A percentile compares a stretch with the other conserved stretches of the same genome.
phyloP scores from a whole-genome alignment of 2,797 vertebrate species.

The Scomberomorus guttatus region DNA sequence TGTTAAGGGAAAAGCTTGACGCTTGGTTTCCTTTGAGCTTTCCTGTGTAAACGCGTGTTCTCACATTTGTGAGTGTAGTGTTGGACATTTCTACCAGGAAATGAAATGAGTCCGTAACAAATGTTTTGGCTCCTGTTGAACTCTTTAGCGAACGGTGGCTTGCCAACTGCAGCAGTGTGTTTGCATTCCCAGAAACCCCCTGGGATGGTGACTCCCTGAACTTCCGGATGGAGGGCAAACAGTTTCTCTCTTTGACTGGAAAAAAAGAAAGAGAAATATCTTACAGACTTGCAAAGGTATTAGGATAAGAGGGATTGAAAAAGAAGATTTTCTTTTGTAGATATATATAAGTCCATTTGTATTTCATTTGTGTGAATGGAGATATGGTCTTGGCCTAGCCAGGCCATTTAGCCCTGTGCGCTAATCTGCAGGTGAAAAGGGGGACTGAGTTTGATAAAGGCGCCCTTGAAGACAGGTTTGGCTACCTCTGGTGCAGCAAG shows the following conservation, averaged over 20 bases:
- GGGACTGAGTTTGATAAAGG: conserved; percentile 75
- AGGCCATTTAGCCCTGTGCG: conserved; percentile 67
- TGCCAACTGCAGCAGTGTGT: conserved; percentile 79
- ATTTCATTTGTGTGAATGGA: conserved; percentile 78
- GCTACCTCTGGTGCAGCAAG: conserved; percentile 64
- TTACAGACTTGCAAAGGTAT: conserved; percentile 69
- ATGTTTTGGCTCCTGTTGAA: conserved; percentile 85
- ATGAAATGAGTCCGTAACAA: conserved; percentile 82
- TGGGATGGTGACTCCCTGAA: conserved; percentile 69
- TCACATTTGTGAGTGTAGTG: conserved; percentile 75
- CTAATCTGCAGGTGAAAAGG: conserved; percentile 83
- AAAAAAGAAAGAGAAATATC: conserved; percentile 59
- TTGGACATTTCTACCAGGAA: conserved; percentile 76
- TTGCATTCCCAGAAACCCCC: conserved; percentile 80
- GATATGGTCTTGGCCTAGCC: conserved; percentile 76
- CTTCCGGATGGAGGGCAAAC: conserved; percentile 65
- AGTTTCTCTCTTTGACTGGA: conserved; percentile 63
- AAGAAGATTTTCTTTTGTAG: conserved; percentile 77
- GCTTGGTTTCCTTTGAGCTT: conserved; percentile 74
- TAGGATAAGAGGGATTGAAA: conserved; percentile 78
- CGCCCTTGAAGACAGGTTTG: conserved; percentile 77
- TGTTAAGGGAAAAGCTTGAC: conserved; percentile 58
- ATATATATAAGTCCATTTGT: conserved; percentile 77
- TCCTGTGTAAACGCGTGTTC: conserved; percentile 74
- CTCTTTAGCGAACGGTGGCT: conserved; percentile 68